Evolutionary conservation across 1,140 invertebrate species (phyloP).

Genomic region (Halotydeus destructor): DNA sequence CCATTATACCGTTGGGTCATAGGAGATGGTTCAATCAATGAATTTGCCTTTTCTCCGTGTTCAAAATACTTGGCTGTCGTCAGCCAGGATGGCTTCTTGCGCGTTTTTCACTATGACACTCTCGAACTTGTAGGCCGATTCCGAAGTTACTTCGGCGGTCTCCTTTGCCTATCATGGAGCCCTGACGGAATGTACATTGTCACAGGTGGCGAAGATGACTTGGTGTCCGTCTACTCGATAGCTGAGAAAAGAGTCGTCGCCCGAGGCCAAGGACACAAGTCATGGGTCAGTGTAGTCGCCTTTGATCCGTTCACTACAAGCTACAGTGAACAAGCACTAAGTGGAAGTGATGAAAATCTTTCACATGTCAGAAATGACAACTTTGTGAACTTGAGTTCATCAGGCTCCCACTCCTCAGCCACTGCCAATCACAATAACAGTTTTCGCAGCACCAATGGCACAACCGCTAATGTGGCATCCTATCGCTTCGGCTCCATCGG

Average conservation of each 20-base stretch:
- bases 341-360: constrained; percentile 23
- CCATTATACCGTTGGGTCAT: constrained; percentile 67
- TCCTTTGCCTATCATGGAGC: constrained; percentile 86
- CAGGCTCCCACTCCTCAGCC: background rate
- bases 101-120: constrained; percentile 89
- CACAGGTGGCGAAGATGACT: constrained; percentile 92
- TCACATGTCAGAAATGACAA: background rate
- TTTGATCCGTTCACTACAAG: constrained; percentile 78
- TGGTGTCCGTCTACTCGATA: constrained; percentile 93
- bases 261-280: constrained; percentile 70
- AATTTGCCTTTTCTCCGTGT: constrained; percentile 92
- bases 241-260: constrained; percentile 79
- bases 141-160: constrained; percentile 89
- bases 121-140: constrained; percentile 82
- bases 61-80: constrained; percentile 73
- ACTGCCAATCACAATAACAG: background rate
- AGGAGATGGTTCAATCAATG: constrained; percentile 70
- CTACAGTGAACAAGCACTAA: constrained; percentile 24
- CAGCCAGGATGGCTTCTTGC: constrained; percentile 83
- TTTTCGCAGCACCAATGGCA: background rate
- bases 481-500: constrained; percentile 89
- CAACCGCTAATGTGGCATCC: constrained; percentile 28
- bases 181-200: constrained; percentile 87
- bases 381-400: background rate
- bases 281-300: constrained; percentile 90